A percentile compares a stretch with the other conserved stretches of the same genome.
Evolutionary conservation across 2,888 invertebrate species (phyloP).

Genomic region (Drosophila bunnanda): DNA sequence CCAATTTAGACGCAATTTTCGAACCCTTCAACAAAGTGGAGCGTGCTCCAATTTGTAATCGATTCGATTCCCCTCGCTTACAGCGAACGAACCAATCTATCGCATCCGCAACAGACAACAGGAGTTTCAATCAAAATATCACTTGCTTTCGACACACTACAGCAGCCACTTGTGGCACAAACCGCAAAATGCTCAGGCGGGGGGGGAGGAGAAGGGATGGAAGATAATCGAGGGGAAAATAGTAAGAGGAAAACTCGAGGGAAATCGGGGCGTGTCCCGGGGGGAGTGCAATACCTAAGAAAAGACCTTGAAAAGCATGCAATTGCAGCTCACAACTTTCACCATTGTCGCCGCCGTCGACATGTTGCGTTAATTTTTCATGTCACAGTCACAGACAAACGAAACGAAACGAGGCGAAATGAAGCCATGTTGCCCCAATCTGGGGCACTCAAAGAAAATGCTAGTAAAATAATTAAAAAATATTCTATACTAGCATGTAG

Average conservation of each 20-base stretch:
- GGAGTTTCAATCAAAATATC: slow-evolving; percentile 49
- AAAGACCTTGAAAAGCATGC: slow-evolving; percentile 78
- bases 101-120: slow-evolving; percentile 26
- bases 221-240: slow-evolving; percentile 15
- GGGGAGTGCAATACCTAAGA: slow-evolving; percentile 38
- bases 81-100: slow-evolving; percentile 32
- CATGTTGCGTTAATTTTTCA: slow-evolving; percentile 58
- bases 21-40: slow-evolving; percentile 35
- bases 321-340: slow-evolving; percentile 64
- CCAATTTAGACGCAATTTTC: slow-evolving; percentile 30
- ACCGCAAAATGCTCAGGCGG: slow-evolving; percentile 32
- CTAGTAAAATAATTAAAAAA: not conserved
- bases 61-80: slow-evolving; percentile 21
- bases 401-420: slow-evolving; percentile 42
- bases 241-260: not conserved
- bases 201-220: no score
- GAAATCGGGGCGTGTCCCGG: slow-evolving; percentile 1
- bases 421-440: slow-evolving; percentile 42
- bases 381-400: slow-evolving; percentile 47
- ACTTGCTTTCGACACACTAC: slow-evolving; percentile 14
- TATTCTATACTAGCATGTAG: not conserved
- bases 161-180: slow-evolving; percentile 50
- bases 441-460: not conserved
- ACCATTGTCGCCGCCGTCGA: slow-evolving; percentile 50
- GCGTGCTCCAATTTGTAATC: slow-evolving; percentile 46